Evolutionary conservation across 2,113 vertebrate genomes (phyloP).

Genomic region (Thunnus thynnus): DNA sequence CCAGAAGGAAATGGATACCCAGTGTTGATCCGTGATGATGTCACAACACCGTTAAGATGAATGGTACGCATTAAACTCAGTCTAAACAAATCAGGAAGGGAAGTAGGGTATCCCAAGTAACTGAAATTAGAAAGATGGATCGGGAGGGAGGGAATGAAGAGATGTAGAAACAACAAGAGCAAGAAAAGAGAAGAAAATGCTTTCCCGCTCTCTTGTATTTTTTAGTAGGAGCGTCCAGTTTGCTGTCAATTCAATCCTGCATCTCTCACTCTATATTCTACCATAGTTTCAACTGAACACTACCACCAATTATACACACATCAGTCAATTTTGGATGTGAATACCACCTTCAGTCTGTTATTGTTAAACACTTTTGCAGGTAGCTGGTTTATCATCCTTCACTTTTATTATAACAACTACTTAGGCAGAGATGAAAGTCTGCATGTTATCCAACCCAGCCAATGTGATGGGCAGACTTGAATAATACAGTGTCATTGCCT

Average conservation of each 20-base stretch:
- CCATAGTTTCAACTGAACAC: background rate
- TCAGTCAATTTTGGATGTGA: background rate
- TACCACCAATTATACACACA: too few species aligned
- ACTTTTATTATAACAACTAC: background rate
- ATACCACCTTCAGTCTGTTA: background rate
- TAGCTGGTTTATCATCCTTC: background rate
- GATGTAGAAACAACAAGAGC: background rate
- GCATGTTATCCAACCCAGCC: background rate
- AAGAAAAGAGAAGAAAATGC: background rate
- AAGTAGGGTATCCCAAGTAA: background rate
- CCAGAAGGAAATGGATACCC: conserved; percentile 62
- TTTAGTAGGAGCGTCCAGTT: background rate
- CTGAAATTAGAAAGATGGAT: conserved; percentile 6
- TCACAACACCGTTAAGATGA: conserved; percentile 60
- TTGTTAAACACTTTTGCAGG: background rate
- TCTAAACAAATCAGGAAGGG: conserved; percentile 60
- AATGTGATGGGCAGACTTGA: background rate
- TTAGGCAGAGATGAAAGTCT: background rate
- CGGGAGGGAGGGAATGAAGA: conserved; percentile 1
- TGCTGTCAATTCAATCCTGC: background rate
- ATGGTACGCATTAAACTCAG: conserved; percentile 60
- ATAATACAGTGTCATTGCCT: background rate
- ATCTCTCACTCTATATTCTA: background rate
- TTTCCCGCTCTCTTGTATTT: conserved; percentile 24
- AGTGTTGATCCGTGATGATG: conserved; percentile 57